Evolutionary conservation across 2,797 vertebrate genomes (phyloP).

Genomic region (Coregonus ussuriensis): DNA sequence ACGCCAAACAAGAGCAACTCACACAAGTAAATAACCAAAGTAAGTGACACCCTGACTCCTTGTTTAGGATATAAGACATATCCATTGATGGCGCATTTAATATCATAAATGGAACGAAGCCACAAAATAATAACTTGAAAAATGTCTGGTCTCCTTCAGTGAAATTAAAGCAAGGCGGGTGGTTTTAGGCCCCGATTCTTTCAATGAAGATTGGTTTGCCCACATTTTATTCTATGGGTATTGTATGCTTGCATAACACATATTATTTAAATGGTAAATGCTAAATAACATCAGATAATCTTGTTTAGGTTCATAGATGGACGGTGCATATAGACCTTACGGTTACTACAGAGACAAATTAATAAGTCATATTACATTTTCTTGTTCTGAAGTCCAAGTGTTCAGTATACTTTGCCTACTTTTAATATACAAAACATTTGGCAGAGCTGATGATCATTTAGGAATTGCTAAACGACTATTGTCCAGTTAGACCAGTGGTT

Average conservation of each 20-base stretch:
- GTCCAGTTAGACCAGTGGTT: constrained; percentile 45
- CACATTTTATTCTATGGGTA: constrained; percentile 27
- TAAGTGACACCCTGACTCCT: not conserved
- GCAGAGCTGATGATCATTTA: constrained; percentile 39
- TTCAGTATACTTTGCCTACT: constrained; percentile 56
- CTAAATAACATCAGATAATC: constrained; percentile 28
- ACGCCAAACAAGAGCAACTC: constrained; percentile 39
- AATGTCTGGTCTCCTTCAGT: constrained; percentile 27
- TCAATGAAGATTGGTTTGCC: constrained; percentile 33
- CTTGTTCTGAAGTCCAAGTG: constrained; percentile 33
- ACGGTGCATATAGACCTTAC: not conserved
- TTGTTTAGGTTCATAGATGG: constrained; percentile 30
- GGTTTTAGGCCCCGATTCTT: constrained; percentile 64
- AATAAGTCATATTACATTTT: not conserved
- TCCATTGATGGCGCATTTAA: constrained; percentile 16
- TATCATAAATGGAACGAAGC: constrained; percentile 24
- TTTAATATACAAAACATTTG: constrained; percentile 47
- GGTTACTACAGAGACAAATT: constrained; percentile 20
- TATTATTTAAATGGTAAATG: constrained; percentile 35
- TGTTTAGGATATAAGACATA: not conserved
- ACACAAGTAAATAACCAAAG: constrained; percentile 13
- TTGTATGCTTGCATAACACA: constrained; percentile 37
- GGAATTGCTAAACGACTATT: constrained; percentile 46
- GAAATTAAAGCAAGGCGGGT: constrained; percentile 59
- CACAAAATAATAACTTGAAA: constrained; percentile 38